Base-by-base conservation (phyloP, 2,888 invertebrate species). In the Parasteatoda lunata region DNA sequence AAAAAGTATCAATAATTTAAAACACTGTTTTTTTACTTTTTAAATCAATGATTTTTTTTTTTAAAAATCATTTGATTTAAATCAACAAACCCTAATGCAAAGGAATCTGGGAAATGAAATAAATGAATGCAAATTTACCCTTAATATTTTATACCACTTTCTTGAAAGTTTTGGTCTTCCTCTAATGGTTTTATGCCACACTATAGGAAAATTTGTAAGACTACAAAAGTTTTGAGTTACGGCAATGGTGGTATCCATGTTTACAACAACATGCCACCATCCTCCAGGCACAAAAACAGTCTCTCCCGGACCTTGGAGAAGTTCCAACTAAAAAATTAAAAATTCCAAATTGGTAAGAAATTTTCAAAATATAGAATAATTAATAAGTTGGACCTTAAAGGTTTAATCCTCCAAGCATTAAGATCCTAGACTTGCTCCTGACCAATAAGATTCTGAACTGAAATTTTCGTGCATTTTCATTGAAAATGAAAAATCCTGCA, bases 211-310 rank as follows among this genome's bases (percentile, higher is more conserved):
- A 93, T 99, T 99, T 0, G 97, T 97, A 88, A 95, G 94, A 90
- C 98, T 98, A 92, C 97, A 96, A 92, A 98, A 99, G 93, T 99
- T 99, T 92, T 99, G 99, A 0, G 99, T 99, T 15, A 99, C 96
- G 11, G 99, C 99, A 72, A 99, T 95, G 0, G 99, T 99, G 89
- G 96, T 95, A 91, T 98, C 98, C 88, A 99, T 93, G 93, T 99
- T 99, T 52, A 99, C 93, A 13, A 99, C 99, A 45, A 99, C 99
- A 92, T 99, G 99, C 99, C 99, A 99, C 99, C 99, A 99, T 9
- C 99, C 99, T 30, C 98, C 98, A 9, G 98, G 98, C 81, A 99
- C 98, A 93, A 98, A 99, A 52, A 99, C 98, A 4, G 98, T 99
- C 92, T 99, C 99, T 45, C 98, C 98, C 13, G 98, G 98, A 90